phyloP scores from a whole-genome alignment of 92 coral and sea anemone species.

The Heliopora coerulea region DNA sequence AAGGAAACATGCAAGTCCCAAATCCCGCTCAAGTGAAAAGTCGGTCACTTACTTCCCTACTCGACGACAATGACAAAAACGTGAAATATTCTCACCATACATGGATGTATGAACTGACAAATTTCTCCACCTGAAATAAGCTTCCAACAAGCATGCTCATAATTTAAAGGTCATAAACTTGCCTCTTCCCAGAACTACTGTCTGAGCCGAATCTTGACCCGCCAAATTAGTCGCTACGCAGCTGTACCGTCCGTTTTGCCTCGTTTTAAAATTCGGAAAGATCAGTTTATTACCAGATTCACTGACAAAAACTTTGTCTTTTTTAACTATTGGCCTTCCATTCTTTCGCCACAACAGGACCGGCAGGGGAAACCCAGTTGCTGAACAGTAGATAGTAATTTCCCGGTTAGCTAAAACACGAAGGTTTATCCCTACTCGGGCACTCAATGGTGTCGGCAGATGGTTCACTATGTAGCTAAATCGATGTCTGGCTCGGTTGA shows the following conservation, averaged over 20 bases:
- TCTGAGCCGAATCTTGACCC: constrained; percentile 41
- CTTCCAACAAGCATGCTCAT: too few species aligned
- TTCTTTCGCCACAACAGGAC: constrained; percentile 77
- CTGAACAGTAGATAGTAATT: constrained; percentile 69
- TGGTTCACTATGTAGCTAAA: constrained; percentile 7
- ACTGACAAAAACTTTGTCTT: constrained; percentile 6
- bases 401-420: constrained; percentile 63
- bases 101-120: too few species aligned
- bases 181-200: neutral
- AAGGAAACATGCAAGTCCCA: too few species aligned
- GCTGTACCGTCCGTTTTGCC: constrained; percentile 70
- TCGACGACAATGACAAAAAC: too few species aligned
- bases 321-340: constrained; percentile 38
- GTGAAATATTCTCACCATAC: too few species aligned
- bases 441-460: constrained; percentile 55
- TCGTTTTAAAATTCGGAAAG: constrained; percentile 34
- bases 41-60: too few species aligned
- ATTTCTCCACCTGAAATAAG: too few species aligned
- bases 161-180: too few species aligned
- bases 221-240: constrained; percentile 82
- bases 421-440: constrained; percentile 64
- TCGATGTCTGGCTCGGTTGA: constrained; percentile 32
- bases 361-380: constrained; percentile 85
- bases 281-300: constrained; percentile 23
- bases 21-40: too few species aligned